phyloP scores from a whole-genome alignment of 2,113 vertebrate species.

The Gnathonemus echidnorhynchus region DNA sequence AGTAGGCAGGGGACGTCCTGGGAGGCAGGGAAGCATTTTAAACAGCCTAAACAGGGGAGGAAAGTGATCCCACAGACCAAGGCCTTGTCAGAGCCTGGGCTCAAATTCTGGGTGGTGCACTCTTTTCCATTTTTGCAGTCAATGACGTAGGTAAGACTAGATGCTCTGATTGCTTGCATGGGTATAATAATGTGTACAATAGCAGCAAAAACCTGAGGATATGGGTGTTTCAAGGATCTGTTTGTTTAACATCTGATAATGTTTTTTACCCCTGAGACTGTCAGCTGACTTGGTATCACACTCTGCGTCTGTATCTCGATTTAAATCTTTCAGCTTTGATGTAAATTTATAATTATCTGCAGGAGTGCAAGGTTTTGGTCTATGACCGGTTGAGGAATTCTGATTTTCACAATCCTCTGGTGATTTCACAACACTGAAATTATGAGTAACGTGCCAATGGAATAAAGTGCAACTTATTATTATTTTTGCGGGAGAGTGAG shows the following conservation, averaged over 20 bases:
- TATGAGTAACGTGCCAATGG: constrained; percentile 3
- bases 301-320: background rate
- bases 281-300: background rate
- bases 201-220: background rate
- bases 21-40: background rate
- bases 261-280: background rate
- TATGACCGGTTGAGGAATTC: background rate
- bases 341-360: background rate
- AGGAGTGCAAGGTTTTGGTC: background rate
- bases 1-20: background rate
- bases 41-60: background rate
- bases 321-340: background rate
- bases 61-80: constrained; percentile 1
- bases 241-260: constrained; percentile 1
- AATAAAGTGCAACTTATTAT: background rate
- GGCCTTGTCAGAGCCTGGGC: background rate
- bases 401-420: background rate
- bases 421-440: background rate
- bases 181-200: background rate
- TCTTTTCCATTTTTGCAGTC: background rate
- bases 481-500: background rate
- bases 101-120: background rate
- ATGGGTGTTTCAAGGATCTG: background rate
- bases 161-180: background rate
- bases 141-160: background rate